A percentile compares a stretch with the other conserved stretches of the same genome.
Conservation (phyloP, 2,888 invertebrate species). For the Ectemnius lituratus region DNA sequence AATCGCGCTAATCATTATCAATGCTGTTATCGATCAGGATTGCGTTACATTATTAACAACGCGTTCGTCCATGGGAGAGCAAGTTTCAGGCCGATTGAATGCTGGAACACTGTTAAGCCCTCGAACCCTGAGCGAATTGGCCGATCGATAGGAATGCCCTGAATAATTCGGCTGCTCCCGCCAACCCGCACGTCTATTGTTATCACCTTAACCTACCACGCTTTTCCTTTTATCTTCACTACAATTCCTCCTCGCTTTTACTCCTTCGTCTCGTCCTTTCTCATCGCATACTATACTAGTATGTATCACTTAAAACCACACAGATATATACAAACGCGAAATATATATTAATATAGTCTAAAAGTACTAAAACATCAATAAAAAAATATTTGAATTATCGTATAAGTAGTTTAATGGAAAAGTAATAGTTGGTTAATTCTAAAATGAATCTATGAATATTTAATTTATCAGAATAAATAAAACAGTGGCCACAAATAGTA, state of each 20-base stretch:
- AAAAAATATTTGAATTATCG: too few relatives aligned
- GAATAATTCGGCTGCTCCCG: conserved; percentile 36
- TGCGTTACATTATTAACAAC: conserved; percentile 29
- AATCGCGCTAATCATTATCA: conserved; percentile 16
- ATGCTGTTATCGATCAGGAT: conserved; percentile 17
- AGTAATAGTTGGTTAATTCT: too few relatives aligned
- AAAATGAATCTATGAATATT: too few relatives aligned
- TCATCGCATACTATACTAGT: not conserved
- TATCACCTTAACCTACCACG: conserved; percentile 10
- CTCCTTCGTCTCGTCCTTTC: not conserved
- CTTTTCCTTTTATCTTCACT: conserved; percentile 7
- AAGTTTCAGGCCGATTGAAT: conserved; percentile 8
- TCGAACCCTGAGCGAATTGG: conserved; percentile 25
- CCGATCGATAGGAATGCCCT: conserved; percentile 44
- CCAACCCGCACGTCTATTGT: conserved; percentile 1
- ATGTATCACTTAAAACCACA: too few relatives aligned
- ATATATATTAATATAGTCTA: too few relatives aligned
- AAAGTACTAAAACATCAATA: too few relatives aligned
- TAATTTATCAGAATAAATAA: too few relatives aligned
- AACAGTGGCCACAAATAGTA: too few relatives aligned
- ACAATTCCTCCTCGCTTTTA: not conserved
- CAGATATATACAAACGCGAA: too few relatives aligned
- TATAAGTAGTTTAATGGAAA: too few relatives aligned
- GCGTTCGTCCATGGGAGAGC: not conserved
- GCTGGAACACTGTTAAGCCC: conserved; percentile 26